Evolutionary conservation across 2,113 vertebrate species (phyloP).

Genomic region (Stictonetta naevosa): DNA sequence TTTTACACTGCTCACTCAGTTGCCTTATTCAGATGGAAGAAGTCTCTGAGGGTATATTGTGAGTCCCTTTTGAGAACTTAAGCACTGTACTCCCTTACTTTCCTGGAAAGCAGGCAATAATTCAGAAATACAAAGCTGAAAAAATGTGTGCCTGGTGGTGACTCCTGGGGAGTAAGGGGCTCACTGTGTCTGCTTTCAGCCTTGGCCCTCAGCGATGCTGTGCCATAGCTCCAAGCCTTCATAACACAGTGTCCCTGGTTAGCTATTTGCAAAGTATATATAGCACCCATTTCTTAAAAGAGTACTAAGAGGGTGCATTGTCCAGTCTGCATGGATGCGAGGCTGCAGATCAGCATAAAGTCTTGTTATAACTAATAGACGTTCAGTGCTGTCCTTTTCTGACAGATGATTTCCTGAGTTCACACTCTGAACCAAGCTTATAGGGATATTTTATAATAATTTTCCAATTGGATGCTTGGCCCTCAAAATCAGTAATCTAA

Average conservation of each 20-base stretch:
- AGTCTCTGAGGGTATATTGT: neutral
- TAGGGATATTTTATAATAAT: neutral
- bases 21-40: neutral
- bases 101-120: neutral
- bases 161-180: neutral
- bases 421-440: neutral
- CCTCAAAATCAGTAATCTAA: constrained; percentile 20
- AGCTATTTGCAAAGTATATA: neutral
- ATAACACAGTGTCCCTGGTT: neutral
- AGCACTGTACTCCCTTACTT: neutral
- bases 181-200: neutral
- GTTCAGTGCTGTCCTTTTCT: neutral
- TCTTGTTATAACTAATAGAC: neutral
- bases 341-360: neutral
- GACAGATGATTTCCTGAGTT: neutral
- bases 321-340: neutral
- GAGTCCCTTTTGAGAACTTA: neutral
- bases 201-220: neutral
- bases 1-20: neutral
- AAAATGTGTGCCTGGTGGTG: neutral
- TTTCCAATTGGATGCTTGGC: neutral
- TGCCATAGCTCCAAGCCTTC: neutral
- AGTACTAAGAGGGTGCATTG: neutral
- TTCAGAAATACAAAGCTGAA: neutral
- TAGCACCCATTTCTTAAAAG: neutral